Percentiles rank a stretch among this genome's conserved stretches.
phyloP scores from a whole-genome alignment of 2,888 invertebrate species.

The Bombylius discolor region DNA sequence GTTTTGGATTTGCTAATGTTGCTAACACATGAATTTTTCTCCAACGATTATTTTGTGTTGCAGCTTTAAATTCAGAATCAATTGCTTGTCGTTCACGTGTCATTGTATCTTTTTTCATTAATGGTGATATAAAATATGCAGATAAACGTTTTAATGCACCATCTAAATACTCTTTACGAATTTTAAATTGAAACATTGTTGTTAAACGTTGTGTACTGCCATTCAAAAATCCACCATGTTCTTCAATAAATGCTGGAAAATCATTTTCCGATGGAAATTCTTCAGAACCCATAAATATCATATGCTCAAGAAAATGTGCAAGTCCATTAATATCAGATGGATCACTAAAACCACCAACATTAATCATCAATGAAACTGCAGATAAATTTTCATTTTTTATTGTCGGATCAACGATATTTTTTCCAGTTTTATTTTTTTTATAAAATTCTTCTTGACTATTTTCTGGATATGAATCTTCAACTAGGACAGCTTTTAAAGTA shows the following conservation, averaged over 20 bases:
- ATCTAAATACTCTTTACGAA: constrained; percentile 56
- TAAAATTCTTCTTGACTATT: not conserved
- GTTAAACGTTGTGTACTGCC: constrained; percentile 70
- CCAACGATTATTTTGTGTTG: constrained; percentile 52
- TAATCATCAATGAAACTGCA: constrained; percentile 55
- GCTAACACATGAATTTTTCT: constrained; percentile 59
- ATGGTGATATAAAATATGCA: constrained; percentile 69
- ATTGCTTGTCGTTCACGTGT: constrained; percentile 68
- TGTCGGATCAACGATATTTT: not conserved
- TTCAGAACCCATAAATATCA: constrained; percentile 80
- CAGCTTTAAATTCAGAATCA: constrained; percentile 72
- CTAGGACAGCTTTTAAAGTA: not conserved
- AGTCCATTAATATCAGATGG: constrained; percentile 58
- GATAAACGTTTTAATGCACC: constrained; percentile 65
- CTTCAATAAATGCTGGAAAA: constrained; percentile 60
- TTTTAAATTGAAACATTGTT: constrained; percentile 74
- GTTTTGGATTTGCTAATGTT: constrained; percentile 47
- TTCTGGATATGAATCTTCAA: not conserved
- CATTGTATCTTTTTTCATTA: constrained; percentile 66
- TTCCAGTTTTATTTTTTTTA: not conserved
- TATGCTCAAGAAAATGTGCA: constrained; percentile 70
- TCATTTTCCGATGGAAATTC: constrained; percentile 72
- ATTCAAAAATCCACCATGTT: constrained; percentile 69
- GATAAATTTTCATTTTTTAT: constrained; percentile 35
- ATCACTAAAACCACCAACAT: constrained; percentile 61